Conservation (phyloP, 2,797 vertebrate species). For the Nasua narica region DNA sequence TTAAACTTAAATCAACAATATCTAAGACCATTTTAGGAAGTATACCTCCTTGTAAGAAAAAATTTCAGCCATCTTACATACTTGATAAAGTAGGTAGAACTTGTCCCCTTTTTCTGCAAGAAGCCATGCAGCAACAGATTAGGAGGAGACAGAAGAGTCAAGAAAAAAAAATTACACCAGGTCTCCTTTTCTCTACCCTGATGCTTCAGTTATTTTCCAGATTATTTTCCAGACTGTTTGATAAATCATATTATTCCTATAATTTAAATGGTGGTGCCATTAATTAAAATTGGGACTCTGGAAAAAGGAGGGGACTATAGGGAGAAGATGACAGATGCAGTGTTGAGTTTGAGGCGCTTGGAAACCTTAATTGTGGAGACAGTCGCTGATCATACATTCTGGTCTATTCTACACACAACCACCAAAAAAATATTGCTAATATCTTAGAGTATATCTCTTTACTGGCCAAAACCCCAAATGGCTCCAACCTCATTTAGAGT, state of each 20-base stretch:
- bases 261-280: neutral
- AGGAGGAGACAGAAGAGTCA: neutral
- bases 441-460: neutral
- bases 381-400: neutral
- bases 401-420: neutral
- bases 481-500: neutral
- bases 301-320: neutral
- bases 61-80: neutral
- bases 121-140: neutral
- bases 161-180: neutral
- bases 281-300: neutral
- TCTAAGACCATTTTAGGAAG: neutral
- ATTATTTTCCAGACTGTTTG: neutral
- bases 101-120: neutral
- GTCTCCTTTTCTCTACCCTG: neutral
- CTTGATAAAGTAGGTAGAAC: neutral
- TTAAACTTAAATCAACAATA: neutral
- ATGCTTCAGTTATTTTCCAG: neutral
- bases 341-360: neutral
- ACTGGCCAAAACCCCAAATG: neutral
- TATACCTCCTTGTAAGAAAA: neutral
- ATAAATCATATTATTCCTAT: neutral
- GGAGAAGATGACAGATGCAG: neutral
- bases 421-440: neutral
- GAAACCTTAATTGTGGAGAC: neutral